Conservation (phyloP, 2,113 vertebrate genomes). For the Cynocephalus volans region DNA sequence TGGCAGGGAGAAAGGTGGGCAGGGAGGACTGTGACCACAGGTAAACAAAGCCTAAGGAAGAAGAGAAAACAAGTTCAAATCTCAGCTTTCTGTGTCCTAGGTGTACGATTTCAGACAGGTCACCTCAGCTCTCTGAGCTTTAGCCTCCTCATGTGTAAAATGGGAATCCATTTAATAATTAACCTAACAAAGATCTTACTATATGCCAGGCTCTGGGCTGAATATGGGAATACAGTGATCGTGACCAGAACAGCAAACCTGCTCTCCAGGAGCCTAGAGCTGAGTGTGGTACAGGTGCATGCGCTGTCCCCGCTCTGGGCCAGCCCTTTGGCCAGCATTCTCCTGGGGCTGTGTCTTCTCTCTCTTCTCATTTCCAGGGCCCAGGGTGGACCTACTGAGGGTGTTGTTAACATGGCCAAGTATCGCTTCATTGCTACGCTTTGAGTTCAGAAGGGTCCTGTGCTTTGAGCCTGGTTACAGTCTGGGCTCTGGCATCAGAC, state of each 20-base stretch:
- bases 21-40: not conserved
- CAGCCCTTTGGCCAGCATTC: not conserved
- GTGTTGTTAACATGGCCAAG: not conserved
- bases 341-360: not conserved
- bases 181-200: not conserved
- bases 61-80: not conserved
- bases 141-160: not conserved
- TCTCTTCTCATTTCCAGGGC: not conserved
- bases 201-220: not conserved
- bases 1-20: not conserved
- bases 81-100: not conserved
- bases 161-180: not conserved
- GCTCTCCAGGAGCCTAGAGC: not conserved
- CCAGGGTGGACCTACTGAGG: not conserved
- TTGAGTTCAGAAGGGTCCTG: not conserved
- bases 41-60: not conserved
- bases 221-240: not conserved
- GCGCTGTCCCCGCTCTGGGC: too few relatives aligned
- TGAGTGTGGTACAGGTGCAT: rapidly evolving
- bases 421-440: rapidly evolving
- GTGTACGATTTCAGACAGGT: not conserved
- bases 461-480: not conserved
- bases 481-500: not conserved
- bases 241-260: not conserved
- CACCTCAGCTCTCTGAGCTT: not conserved